Evolutionary conservation across 2,113 vertebrate genomes (phyloP).

Genomic region (Ptychochromis oligacanthus): DNA sequence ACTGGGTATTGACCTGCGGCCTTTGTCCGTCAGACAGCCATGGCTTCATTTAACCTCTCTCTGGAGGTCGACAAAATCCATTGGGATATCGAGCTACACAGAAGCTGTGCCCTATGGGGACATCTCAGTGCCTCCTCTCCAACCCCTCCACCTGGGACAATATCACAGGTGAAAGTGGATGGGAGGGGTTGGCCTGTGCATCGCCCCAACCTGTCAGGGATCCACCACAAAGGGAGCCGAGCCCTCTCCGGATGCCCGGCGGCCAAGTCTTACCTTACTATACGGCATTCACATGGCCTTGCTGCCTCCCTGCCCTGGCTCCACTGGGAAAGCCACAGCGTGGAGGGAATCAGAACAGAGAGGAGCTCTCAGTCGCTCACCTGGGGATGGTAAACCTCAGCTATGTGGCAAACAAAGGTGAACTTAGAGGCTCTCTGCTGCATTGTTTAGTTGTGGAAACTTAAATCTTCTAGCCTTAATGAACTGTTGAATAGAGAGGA

Average conservation of each 20-base stretch:
- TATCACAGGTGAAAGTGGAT: slow-evolving; percentile 80
- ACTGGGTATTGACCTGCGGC: slow-evolving; percentile 76
- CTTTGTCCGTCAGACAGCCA: slow-evolving; percentile 81
- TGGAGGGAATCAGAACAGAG: slow-evolving; percentile 64
- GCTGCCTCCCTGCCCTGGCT: slow-evolving; percentile 57
- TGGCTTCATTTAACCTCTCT: slow-evolving; percentile 80
- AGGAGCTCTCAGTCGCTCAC: slow-evolving; percentile 68
- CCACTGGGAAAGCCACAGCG: slow-evolving; percentile 63
- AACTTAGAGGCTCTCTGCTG: slow-evolving; percentile 75
- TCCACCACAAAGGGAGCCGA: slow-evolving; percentile 74
- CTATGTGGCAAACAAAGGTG: slow-evolving; percentile 78
- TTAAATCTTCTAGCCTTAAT: slow-evolving; percentile 76
- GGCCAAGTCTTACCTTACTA: slow-evolving; percentile 74
- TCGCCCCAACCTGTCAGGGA: slow-evolving; percentile 75
- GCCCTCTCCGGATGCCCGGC: slow-evolving; percentile 70
- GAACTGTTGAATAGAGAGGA: slow-evolving; percentile 74
- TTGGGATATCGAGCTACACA: slow-evolving; percentile 78
- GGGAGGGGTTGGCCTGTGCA: slow-evolving; percentile 66
- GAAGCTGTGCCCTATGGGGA: slow-evolving; percentile 73
- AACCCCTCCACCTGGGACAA: slow-evolving; percentile 71
- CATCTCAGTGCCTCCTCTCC: slow-evolving; percentile 64
- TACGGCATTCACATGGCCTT: slow-evolving; percentile 63
- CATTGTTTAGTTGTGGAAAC: slow-evolving; percentile 77
- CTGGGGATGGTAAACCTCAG: slow-evolving; percentile 78
- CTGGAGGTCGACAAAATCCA: slow-evolving; percentile 74